These are phyloP conservation scores for Pongo abelii DNA, from an alignment of 2,113 vertebrate genomes.

Conservation along the genomic window DNA sequence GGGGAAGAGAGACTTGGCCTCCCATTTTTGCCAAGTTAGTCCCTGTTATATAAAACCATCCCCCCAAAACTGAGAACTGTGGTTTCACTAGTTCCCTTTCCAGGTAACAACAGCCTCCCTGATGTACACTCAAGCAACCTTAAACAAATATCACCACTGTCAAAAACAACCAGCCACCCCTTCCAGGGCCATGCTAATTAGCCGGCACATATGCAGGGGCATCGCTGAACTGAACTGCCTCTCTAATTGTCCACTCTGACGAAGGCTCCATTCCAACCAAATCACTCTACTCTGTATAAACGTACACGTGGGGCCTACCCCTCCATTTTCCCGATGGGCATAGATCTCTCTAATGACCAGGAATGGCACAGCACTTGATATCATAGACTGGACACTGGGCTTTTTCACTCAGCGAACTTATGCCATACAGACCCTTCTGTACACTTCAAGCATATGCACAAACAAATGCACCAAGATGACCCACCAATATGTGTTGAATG, in stretches of 20 bases:
- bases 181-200: not conserved
- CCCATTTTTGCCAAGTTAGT: not conserved
- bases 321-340: not conserved
- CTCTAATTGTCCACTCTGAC: not conserved
- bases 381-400: slow-evolving; percentile 11
- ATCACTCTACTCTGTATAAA: not conserved
- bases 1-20: not conserved
- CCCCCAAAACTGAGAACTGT: not conserved
- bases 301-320: not conserved
- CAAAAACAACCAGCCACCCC: not conserved
- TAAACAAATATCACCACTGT: not conserved
- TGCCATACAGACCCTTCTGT: slow-evolving; percentile 26
- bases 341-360: not conserved
- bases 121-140: not conserved
- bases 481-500: not conserved
- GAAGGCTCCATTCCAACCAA: slow-evolving; percentile 24
- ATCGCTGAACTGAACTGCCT: not conserved
- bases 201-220: not conserved
- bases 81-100: not conserved
- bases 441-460: not conserved
- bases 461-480: slow-evolving; percentile 14
- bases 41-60: not conserved
- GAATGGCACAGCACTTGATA: not conserved
- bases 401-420: slow-evolving; percentile 55
- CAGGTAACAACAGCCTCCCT: not conserved